Conservation (phyloP, 2,888 invertebrate genomes). For the Acleris literana region DNA sequence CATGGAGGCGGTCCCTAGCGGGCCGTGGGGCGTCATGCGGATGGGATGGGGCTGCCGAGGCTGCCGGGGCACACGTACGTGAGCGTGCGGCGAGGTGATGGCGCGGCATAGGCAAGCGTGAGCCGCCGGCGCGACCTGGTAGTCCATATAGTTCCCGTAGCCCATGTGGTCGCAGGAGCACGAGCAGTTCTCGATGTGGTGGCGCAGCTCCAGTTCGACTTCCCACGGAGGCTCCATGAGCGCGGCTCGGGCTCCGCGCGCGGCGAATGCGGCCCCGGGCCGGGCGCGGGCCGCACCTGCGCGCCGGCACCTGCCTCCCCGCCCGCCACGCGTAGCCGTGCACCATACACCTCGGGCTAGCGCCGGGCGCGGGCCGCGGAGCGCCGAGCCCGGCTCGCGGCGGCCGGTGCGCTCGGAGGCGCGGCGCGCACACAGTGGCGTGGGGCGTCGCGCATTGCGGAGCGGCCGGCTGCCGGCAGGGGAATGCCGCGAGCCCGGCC, state of each 20-base stretch:
- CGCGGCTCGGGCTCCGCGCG: conserved; percentile 69
- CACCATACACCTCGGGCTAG: conserved; percentile 72
- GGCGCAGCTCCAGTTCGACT: conserved; percentile 92
- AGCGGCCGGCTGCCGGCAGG: conserved; percentile 69
- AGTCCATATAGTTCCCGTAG: conserved; percentile 95
- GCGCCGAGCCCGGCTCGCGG: conserved; percentile 68
- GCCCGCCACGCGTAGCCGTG: conserved; percentile 65
- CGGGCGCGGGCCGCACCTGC: conserved; percentile 76
- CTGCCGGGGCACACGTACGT: conserved; percentile 67
- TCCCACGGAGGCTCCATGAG: conserved; percentile 84
- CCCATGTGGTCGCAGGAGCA: conserved; percentile 97
- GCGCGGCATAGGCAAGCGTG: conserved; percentile 80
- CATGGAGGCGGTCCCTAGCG: conserved; percentile 58
- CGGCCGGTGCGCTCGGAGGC: conserved; percentile 64
- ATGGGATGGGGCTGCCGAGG: conserved; percentile 49
- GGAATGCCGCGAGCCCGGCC: conserved; percentile 70
- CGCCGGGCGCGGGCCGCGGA: conserved; percentile 68
- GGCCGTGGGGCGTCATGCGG: conserved; percentile 58
- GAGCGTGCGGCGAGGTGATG: conserved; percentile 80
- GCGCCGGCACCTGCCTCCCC: conserved; percentile 74
- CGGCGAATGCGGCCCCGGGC: conserved; percentile 70
- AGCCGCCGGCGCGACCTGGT: conserved; percentile 87
- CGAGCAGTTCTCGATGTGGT: conserved; percentile 94
- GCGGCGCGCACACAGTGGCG: conserved; percentile 62
- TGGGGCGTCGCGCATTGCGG: conserved; percentile 69